Base-by-base conservation (phyloP, 2,888 invertebrate species). In the Periphyllus acericola region DNA sequence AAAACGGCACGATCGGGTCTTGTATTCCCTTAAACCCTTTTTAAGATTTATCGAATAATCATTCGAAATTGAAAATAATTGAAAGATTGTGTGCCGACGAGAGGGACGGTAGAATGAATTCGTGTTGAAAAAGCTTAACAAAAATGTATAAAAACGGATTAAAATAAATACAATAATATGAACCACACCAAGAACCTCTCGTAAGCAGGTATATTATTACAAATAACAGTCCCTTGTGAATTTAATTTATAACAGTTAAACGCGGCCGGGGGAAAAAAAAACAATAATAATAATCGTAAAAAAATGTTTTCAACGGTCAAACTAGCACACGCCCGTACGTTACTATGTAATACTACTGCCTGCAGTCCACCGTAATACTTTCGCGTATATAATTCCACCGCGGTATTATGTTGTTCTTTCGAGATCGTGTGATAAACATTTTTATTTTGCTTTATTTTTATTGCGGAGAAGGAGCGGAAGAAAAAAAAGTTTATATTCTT, bases 371-470 rank as follows among this genome's bases (percentile, higher is more conserved):
- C n/a, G n/a, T n/a, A n/a, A 19, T 72, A 72, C 21, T 72, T 72
- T 72, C 36, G 36, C 34, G 40, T 75, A 25, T 75, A 25, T 9
- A 25, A 75, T 75, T 75, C 74, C n/a, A 55, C 19, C 17, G 46
- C 25, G n/a, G 11, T 29, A 60, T 1, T 32, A 32, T 79, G 32
- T n/a, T 46, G 29, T 68, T 46, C 29, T 21, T 68, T 71, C n/a
- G 32, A 82, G 52, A 52, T 82, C 25, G 1, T 34, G 60, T 83
- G 55, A 83, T 83, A 83, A 74, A 74, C 36, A 74, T 83, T 83
- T 83, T 74, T 25, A 72, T 82, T 71, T 71, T 25, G 29, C 19
- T 40, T 81, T 68, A 21, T 25, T 71, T 82, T 25, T 29, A 29
- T n/a, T 71, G 32, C 11, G 68, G 68, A 29, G n/a, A 8, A 25